Conservation (phyloP, 2,888 invertebrate genomes). For the Agonopterix alstromeriana region DNA sequence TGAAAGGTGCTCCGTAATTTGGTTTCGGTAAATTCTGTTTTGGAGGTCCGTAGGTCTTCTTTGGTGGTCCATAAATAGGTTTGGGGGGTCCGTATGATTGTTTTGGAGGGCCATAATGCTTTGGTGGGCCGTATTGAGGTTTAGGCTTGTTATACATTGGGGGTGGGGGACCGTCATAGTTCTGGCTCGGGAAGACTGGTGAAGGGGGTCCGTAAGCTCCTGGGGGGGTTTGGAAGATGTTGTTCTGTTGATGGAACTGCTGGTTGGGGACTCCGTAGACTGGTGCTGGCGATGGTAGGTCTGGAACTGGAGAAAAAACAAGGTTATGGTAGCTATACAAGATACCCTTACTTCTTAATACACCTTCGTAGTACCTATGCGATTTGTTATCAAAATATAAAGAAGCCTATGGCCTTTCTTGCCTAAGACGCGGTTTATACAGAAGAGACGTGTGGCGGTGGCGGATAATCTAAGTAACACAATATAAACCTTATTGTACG, state of each 20-base stretch:
- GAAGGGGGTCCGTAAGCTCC: constrained; percentile 72
- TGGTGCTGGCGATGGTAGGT: constrained; percentile 65
- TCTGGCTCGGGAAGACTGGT: constrained; percentile 53
- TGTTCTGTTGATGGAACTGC: constrained; percentile 42
- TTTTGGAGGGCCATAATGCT: constrained; percentile 65
- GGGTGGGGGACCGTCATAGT: constrained; percentile 72
- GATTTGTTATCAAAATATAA: no score
- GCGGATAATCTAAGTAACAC: no score
- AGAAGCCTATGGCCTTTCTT: no score
- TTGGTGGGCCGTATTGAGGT: constrained; percentile 45
- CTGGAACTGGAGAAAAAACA: constrained; percentile 40
- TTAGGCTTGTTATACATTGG: constrained; percentile 49
- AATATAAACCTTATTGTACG: no score
- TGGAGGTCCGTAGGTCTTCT: constrained; percentile 42
- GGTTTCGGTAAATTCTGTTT: constrained; percentile 43
- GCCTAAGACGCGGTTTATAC: no score
- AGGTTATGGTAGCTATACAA: not conserved
- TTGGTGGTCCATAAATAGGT: constrained; percentile 45
- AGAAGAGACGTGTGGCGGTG: no score
- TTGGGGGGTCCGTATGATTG: constrained; percentile 56
- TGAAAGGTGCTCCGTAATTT: constrained; percentile 47
- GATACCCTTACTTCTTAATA: no score
- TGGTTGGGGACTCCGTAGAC: constrained; percentile 77
- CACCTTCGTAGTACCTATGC: no score
- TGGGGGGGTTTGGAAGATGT: constrained; percentile 40